Base-by-base conservation (phyloP, 2,888 invertebrate species). In the Gryllus longicercus region DNA sequence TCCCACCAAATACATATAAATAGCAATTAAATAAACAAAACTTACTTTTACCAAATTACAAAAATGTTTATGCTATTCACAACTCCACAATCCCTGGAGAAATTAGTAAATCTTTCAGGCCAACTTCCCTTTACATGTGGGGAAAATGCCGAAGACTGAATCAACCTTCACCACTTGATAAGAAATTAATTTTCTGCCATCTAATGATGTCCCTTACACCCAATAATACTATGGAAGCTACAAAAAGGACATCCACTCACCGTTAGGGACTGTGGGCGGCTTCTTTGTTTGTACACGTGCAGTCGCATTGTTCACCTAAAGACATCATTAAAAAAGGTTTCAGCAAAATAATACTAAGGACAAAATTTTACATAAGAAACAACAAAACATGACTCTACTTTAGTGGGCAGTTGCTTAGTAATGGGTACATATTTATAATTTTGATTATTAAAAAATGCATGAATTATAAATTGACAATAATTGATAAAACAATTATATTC, bases 271-370 rank as follows among this genome's bases (percentile, higher is more conserved):
- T 85, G 95, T 91, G 84, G 96, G 93, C 85, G 96, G 95, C 91
- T 99, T 99, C 93, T 97, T 98, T 87, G 98, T 98, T 93, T 99
- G 98, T 89, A 99, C 98, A 91, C 99, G 92, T 86, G 99, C 99
- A 86, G 99, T 99, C 85, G 99, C 99, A 91, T 99, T 99, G 93
- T 99, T 99, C 88, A 99, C 98, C 98, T 97, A 92, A 87, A 89
- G 87, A 86, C 85, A 84, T 85, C 84, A 50, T 21, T 75, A 81
- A 84, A 84, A 84, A 79, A 49, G 83, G 77, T 75, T 78, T n/a
- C 50, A 78, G 82, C 77, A 80, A 83, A 76, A 81, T 63, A 78
- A 23, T 23, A 75, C 38, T 8, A 38, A 4, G 8, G 38, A 11
- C 10, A 23, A 75, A 75, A 75, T 21, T 12, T 75, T n/a, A 75